Conservation (phyloP, 2,888 invertebrate species). For the Metalampra italica region DNA sequence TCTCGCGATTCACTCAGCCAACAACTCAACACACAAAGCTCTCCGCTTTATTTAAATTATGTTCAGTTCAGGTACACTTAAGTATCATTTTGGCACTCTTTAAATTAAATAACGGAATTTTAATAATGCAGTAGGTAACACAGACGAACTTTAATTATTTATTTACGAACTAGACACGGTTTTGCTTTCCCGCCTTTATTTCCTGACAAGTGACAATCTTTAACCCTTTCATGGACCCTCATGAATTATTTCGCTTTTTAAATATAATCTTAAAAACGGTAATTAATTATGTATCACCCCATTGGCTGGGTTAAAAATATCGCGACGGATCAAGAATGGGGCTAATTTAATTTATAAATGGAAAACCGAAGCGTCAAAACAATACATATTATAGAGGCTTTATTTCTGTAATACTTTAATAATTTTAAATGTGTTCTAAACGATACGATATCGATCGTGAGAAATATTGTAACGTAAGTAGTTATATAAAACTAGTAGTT, state of each 20-base stretch:
- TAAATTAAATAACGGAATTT: background rate
- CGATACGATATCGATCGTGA: too few species aligned
- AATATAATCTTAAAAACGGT: slow-evolving; percentile 66
- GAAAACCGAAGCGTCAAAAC: background rate
- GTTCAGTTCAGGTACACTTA: too few species aligned
- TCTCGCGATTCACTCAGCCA: too few species aligned
- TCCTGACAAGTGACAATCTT: slow-evolving; percentile 65
- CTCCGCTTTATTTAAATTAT: too few species aligned
- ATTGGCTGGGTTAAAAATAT: slow-evolving; percentile 32
- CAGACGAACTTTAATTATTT: slow-evolving; percentile 24
- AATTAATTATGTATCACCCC: slow-evolving; percentile 49
- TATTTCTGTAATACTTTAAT: too few species aligned
- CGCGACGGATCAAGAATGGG: background rate
- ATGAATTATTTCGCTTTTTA: slow-evolving; percentile 52
- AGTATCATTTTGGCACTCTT: too few species aligned
- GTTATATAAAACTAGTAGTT: too few species aligned
- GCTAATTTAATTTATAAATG: background rate
- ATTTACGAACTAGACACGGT: slow-evolving; percentile 41
- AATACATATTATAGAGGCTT: background rate
- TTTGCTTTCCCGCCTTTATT: slow-evolving; percentile 48
- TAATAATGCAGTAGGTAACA: background rate
- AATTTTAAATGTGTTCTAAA: too few species aligned
- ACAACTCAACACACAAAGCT: too few species aligned
- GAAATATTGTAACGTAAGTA: too few species aligned
- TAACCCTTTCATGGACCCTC: slow-evolving; percentile 56